phyloP scores from a whole-genome alignment of 2,113 vertebrate species.

The Oncorhynchus mykiss region DNA sequence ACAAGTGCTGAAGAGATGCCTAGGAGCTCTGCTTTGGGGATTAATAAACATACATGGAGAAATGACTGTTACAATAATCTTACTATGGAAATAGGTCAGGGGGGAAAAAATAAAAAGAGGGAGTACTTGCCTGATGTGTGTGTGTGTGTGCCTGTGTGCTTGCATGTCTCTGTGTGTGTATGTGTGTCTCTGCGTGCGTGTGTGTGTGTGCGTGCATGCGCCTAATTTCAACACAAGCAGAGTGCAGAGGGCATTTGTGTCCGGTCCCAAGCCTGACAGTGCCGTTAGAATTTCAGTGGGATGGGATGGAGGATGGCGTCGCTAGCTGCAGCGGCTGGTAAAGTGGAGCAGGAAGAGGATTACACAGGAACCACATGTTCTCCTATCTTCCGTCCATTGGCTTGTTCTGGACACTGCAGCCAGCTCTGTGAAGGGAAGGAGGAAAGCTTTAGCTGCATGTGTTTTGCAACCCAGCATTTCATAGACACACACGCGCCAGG shows the following conservation, averaged over 20 bases:
- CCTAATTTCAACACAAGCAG: constrained; percentile 39
- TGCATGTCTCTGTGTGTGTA: constrained; percentile 20
- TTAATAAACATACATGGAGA: constrained; percentile 78
- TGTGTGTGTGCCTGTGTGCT: constrained; percentile 4
- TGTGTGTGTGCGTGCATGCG: no score
- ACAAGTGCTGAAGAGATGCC: constrained; percentile 67
- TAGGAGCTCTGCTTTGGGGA: constrained; percentile 71
- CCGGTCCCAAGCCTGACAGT: constrained; percentile 63
- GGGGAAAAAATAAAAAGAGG: constrained; percentile 38
- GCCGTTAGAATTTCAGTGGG: constrained; percentile 69
- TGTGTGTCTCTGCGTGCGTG: no score
- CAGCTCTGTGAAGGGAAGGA: constrained; percentile 52
- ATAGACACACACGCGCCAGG: not conserved
- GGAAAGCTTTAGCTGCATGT: constrained; percentile 58
- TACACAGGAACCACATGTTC: constrained; percentile 66
- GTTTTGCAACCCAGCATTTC: constrained; percentile 26
- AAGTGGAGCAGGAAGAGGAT: constrained; percentile 69
- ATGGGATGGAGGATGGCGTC: constrained; percentile 20
- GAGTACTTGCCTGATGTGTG: constrained; percentile 58
- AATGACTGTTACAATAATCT: constrained; percentile 79
- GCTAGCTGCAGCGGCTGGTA: constrained; percentile 47
- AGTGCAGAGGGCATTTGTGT: constrained; percentile 66
- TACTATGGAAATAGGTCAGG: constrained; percentile 75
- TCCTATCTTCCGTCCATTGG: constrained; percentile 50
- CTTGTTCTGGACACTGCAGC: constrained; percentile 49